Percentiles rank a stretch among this genome's conserved stretches.
Evolutionary conservation across 2,797 vertebrate genomes (phyloP).

Genomic region (Rhadinocentrus ornatus): DNA sequence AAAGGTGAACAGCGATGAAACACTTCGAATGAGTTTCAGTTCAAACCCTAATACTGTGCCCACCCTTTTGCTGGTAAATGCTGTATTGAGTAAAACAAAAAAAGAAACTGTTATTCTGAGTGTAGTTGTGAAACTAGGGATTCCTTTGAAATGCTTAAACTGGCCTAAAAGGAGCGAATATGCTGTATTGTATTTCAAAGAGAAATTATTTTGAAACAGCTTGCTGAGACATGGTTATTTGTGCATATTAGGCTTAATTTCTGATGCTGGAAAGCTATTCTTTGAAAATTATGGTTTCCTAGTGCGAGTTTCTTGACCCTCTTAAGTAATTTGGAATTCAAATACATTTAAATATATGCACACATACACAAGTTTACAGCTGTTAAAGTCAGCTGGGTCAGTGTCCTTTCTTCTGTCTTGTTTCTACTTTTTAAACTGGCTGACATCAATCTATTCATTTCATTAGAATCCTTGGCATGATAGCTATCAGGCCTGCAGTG

Average conservation of each 20-base stretch:
- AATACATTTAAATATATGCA: conserved; percentile 5
- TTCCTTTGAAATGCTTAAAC: conserved; percentile 48
- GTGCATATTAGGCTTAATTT: conserved; percentile 45
- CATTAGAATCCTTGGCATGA: conserved; percentile 31
- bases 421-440: conserved; percentile 30
- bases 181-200: conserved; percentile 55
- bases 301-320: conserved; percentile 35
- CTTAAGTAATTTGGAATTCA: conserved; percentile 23
- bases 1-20: conserved; percentile 5
- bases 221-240: conserved; percentile 29
- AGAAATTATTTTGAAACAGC: conserved; percentile 51
- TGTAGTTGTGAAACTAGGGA: not conserved
- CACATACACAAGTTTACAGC: conserved; percentile 8
- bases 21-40: not conserved
- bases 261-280: conserved; percentile 22
- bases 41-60: conserved; percentile 5
- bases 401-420: conserved; percentile 6
- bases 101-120: conserved; percentile 2
- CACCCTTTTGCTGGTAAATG: not conserved
- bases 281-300: conserved; percentile 38
- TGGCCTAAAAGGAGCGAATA: conserved; percentile 40
- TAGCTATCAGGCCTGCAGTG: conserved; percentile 15
- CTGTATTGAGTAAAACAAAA: conserved; percentile 21
- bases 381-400: conserved; percentile 22
- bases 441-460: conserved; percentile 32